These are phyloP conservation scores for Nowickia ferox DNA, from an alignment of 2,888 invertebrate genomes.

Conservation along the genomic window DNA sequence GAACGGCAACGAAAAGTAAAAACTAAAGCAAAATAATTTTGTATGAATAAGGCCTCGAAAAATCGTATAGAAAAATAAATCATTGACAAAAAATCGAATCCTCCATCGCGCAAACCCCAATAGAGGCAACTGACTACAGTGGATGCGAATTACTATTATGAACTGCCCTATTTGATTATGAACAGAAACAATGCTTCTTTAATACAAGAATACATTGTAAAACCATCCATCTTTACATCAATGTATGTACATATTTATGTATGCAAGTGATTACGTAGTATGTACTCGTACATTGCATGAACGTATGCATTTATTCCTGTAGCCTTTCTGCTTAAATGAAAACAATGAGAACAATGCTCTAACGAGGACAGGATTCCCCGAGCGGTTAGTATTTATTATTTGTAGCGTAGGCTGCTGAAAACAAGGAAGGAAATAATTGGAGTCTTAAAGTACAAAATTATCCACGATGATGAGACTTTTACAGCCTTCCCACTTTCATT, in stretches of 20 bases:
- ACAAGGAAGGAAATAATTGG: slow-evolving; percentile 33
- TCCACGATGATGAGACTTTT: background rate
- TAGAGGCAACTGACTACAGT: no score
- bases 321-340: slow-evolving; percentile 35
- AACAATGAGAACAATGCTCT: slow-evolving; percentile 49
- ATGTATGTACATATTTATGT: background rate
- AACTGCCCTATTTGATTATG: slow-evolving; percentile 13
- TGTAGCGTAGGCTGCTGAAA: background rate
- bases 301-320: background rate
- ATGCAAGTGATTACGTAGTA: background rate
- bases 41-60: background rate
- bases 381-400: slow-evolving; percentile 24
- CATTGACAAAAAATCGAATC: no score
- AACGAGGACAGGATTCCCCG: slow-evolving; percentile 67
- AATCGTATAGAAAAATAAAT: background rate
- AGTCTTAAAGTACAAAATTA: slow-evolving; percentile 13
- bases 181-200: background rate
- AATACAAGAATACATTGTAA: slow-evolving; percentile 12
- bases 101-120: no score
- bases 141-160: background rate
- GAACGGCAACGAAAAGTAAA: no score
- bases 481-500: background rate
- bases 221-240: slow-evolving; percentile 10
- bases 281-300: no score
- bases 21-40: background rate